Conservation (phyloP, 2,797 vertebrate species). For the Cossypha dichroa region DNA sequence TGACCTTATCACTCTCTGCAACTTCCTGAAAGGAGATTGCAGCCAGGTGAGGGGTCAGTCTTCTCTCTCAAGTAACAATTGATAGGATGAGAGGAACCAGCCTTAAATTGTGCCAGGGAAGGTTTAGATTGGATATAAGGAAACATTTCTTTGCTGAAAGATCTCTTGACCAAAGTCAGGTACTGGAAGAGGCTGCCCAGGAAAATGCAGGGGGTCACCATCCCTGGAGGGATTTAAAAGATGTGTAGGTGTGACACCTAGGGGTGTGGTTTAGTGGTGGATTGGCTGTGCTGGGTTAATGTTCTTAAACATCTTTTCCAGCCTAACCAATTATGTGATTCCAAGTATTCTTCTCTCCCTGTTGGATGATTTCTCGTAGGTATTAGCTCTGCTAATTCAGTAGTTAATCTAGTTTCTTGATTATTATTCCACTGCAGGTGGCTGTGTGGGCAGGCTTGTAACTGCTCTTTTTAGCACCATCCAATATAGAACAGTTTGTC, state of each 20-base stretch:
- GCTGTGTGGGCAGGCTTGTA: slow-evolving; percentile 40
- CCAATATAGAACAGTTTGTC: neutral
- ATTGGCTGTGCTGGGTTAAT: neutral
- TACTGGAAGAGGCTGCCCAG: neutral
- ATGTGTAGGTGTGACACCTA: neutral
- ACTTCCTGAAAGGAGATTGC: neutral
- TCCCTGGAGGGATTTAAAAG: neutral
- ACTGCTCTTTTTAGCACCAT: slow-evolving; percentile 57
- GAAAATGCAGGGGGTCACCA: neutral
- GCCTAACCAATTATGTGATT: neutral
- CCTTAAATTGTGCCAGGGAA: neutral
- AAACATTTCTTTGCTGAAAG: neutral
- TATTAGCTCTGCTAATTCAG: slow-evolving; percentile 39
- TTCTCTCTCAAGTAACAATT: neutral
- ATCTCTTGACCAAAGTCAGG: neutral
- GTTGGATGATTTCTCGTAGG: neutral
- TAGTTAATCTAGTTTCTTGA: slow-evolving; percentile 49
- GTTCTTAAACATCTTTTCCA: neutral
- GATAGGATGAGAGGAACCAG: neutral
- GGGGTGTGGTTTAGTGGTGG: neutral
- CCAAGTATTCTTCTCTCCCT: neutral
- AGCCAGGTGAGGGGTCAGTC: neutral
- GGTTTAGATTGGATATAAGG: neutral
- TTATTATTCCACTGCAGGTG: slow-evolving; percentile 55
- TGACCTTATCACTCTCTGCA: neutral